Evolutionary conservation across 2,113 vertebrate genomes (phyloP).

Genomic region (Leucopsar rothschildi): DNA sequence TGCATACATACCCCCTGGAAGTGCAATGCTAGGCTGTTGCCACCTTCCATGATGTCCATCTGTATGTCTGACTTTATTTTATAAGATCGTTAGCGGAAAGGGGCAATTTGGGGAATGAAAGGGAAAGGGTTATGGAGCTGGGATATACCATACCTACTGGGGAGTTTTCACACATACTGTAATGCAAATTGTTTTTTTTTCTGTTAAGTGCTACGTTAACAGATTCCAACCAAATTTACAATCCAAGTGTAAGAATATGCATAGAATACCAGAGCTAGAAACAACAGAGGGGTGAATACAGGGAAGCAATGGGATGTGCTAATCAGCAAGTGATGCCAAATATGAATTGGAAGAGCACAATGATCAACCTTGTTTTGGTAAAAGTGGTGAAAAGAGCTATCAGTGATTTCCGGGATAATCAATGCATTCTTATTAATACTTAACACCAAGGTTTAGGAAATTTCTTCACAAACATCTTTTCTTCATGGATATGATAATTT

Average conservation of each 20-base stretch:
- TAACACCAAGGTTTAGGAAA: not conserved
- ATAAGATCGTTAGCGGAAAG: not conserved
- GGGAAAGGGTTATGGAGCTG: not conserved
- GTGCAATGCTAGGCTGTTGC: not conserved
- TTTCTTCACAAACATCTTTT: not conserved
- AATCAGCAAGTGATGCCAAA: not conserved
- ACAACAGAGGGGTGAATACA: not conserved
- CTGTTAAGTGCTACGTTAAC: not conserved
- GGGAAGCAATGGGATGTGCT: not conserved
- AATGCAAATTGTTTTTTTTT: not conserved
- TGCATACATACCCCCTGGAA: not conserved
- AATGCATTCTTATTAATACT: not conserved
- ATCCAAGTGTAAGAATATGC: not conserved
- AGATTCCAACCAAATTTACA: not conserved
- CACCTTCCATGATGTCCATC: not conserved
- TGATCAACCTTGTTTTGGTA: not conserved
- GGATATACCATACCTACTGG: not conserved
- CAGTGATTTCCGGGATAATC: not conserved
- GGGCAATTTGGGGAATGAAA: not conserved
- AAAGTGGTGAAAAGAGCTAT: not conserved
- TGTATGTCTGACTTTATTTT: not conserved
- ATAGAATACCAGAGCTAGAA: not conserved
- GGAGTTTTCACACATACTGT: not conserved
- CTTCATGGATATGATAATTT: not conserved
- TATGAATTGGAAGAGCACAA: not conserved